Conservation (phyloP, 2,113 vertebrate genomes). For the Ptychochromis oligacanthus region DNA sequence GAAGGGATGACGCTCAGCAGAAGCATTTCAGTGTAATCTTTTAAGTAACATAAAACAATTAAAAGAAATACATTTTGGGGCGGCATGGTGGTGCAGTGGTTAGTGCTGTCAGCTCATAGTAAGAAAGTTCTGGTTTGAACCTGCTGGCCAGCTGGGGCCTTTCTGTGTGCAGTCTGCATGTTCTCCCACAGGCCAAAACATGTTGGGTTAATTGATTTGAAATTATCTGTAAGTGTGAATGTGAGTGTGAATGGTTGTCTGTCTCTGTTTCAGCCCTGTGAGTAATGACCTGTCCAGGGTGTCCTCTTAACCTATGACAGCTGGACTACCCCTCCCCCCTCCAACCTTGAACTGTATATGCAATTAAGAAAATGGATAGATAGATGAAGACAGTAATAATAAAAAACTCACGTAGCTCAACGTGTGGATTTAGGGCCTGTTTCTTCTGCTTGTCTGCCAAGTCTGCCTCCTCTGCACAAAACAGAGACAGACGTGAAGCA, state of each 20-base stretch:
- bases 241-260: not conserved
- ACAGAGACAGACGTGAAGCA: not conserved
- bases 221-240: too few relatives aligned
- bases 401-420: constrained; percentile 92
- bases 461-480: constrained; percentile 87
- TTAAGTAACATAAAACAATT: too few relatives aligned
- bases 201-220: too few relatives aligned
- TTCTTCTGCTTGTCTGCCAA: constrained; percentile 91
- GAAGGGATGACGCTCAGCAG: not conserved
- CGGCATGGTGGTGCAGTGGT: not conserved
- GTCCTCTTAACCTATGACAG: too few relatives aligned
- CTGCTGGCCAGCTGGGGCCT: too few relatives aligned
- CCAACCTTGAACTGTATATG: not conserved
- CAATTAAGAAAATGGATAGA: not conserved
- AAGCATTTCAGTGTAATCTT: too few relatives aligned
- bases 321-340: too few relatives aligned
- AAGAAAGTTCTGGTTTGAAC: not conserved
- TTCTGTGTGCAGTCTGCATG: fast-evolving
- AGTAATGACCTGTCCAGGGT: not conserved
- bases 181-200: not conserved
- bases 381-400: not conserved
- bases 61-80: not conserved
- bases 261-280: not conserved
- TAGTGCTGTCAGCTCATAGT: not conserved
- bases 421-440: constrained; percentile 90